phyloP scores from a whole-genome alignment of 2,113 vertebrate species.

The Amblyornis subalaris region DNA sequence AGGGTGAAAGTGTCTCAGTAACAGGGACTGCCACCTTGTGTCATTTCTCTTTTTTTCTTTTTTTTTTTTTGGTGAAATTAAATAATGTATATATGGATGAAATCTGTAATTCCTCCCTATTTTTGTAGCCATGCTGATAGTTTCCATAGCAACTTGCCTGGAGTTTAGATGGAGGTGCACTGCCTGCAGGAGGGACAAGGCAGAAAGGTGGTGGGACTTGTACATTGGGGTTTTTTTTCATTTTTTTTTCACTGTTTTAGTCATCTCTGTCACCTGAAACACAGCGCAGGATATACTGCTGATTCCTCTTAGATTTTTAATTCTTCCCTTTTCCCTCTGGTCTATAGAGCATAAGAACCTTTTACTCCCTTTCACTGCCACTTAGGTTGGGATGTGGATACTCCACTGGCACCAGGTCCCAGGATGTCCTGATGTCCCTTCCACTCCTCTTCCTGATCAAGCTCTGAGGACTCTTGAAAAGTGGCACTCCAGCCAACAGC shows the following conservation, averaged over 20 bases:
- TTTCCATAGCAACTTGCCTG: constrained; percentile 32
- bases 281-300: not conserved
- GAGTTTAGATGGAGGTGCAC: not conserved
- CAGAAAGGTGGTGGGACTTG: not conserved
- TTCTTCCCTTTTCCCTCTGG: not conserved
- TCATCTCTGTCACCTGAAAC: not conserved
- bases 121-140: not conserved
- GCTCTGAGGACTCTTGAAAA: fast-evolving
- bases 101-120: not conserved
- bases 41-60: not conserved
- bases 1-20: not conserved
- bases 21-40: not conserved
- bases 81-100: not conserved
- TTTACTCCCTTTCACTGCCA: not conserved
- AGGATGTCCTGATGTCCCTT: not conserved
- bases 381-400: not conserved
- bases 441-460: not conserved
- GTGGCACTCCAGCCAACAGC: not conserved
- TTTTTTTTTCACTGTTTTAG: not conserved
- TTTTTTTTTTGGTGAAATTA: not conserved
- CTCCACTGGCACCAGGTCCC: not conserved
- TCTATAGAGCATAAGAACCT: not conserved
- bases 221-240: too few relatives aligned
- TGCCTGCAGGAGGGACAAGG: not conserved
- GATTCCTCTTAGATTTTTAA: not conserved